phyloP scores from a whole-genome alignment of 2,113 vertebrate genomes.

The Stictonetta naevosa region DNA sequence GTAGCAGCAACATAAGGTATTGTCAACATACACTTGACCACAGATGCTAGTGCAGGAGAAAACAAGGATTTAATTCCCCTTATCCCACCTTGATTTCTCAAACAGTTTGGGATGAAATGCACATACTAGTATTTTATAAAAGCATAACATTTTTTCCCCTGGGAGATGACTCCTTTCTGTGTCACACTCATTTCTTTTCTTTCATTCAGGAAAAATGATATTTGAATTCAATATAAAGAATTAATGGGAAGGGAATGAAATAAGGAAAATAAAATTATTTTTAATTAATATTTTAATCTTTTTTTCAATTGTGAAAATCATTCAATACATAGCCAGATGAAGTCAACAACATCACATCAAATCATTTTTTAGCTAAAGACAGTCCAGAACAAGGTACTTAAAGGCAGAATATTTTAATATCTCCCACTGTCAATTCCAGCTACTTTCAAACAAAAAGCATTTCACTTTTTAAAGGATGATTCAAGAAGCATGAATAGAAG shows the following conservation, averaged over 20 bases:
- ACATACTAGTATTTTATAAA: neutral
- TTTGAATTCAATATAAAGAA: neutral
- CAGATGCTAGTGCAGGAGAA: neutral
- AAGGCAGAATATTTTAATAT: neutral
- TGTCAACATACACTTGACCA: neutral
- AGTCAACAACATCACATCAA: neutral
- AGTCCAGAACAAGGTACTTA: too few relatives aligned
- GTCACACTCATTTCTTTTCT: neutral
- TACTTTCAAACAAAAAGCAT: neutral
- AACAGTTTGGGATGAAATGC: neutral
- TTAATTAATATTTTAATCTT: too few relatives aligned
- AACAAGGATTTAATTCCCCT: accelerated
- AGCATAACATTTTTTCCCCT: neutral
- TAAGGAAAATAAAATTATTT: neutral
- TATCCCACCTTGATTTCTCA: neutral
- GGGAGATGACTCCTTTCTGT: neutral
- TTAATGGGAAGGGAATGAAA: accelerated
- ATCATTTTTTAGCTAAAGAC: neutral
- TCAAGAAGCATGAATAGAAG: neutral
- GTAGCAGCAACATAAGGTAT: neutral
- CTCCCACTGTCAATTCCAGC: neutral
- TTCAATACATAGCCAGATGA: neutral
- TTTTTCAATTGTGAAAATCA: too few relatives aligned
- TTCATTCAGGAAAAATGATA: neutral
- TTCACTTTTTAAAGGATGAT: neutral